Percentiles rank a stretch among this genome's conserved stretches.
Conservation (phyloP, 2,113 vertebrate genomes). For the Genyomyrus donnyi region DNA sequence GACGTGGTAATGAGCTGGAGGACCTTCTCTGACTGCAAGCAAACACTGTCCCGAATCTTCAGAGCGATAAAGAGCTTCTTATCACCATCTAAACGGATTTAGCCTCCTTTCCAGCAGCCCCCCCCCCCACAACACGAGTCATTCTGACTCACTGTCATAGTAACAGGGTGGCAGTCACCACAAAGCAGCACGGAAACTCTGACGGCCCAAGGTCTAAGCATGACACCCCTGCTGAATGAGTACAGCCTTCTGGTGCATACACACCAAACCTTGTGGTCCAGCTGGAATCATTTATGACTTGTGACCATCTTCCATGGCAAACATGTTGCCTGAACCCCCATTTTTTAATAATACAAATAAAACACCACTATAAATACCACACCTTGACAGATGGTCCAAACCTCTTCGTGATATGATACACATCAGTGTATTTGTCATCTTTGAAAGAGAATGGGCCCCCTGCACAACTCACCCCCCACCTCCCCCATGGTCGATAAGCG, state of each 20-base stretch:
- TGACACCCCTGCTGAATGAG: background rate
- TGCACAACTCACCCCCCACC: background rate
- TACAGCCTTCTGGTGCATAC: background rate
- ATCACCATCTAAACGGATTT: background rate
- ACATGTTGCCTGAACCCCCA: background rate
- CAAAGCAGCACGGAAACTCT: background rate
- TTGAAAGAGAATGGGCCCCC: background rate
- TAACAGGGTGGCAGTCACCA: background rate
- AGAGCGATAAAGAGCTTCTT: background rate
- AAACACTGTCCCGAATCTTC: background rate
- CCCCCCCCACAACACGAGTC: background rate
- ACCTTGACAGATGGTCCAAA: background rate
- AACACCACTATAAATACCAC: background rate
- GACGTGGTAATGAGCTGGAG: background rate
- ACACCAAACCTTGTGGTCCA: background rate
- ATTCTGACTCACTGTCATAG: background rate
- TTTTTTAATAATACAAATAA: background rate
- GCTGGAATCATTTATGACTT: background rate
- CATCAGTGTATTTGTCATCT: background rate
- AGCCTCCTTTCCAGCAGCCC: background rate
- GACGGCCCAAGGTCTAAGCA: background rate
- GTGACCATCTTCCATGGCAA: background rate
- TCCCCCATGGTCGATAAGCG: background rate
- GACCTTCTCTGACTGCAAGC: conserved; percentile 7
- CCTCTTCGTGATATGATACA: background rate